Percentiles rank a stretch among this genome's conserved stretches.
phyloP scores from a whole-genome alignment of 2,888 invertebrate genomes.

The Caenorhabditis sp. region DNA sequence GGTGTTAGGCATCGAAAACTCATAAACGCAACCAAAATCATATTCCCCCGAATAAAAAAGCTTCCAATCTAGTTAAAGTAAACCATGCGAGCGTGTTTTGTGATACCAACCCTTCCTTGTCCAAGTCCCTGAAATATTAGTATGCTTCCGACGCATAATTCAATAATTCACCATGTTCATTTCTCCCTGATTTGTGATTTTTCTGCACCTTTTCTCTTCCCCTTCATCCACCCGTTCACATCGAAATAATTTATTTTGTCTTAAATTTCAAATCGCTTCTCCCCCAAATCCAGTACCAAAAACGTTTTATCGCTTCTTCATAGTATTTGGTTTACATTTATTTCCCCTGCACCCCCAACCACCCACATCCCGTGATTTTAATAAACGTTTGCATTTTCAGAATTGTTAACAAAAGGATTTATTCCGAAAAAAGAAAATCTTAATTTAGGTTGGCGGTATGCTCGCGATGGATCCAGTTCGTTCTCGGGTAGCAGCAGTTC shows the following conservation, averaged over 20 bases:
- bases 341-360: not conserved
- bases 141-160: slow-evolving; percentile 50
- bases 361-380: slow-evolving; percentile 54
- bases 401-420: not conserved
- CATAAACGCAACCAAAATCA: slow-evolving; percentile 22
- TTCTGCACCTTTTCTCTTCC: slow-evolving; percentile 14
- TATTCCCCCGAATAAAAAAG: not conserved
- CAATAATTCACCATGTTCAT: slow-evolving; percentile 5
- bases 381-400: slow-evolving; percentile 53
- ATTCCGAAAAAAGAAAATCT: not conserved
- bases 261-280: slow-evolving; percentile 21
- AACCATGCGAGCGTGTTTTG: slow-evolving; percentile 43
- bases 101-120: slow-evolving; percentile 36
- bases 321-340: slow-evolving; percentile 32
- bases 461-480: slow-evolving; percentile 13
- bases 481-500: not conserved
- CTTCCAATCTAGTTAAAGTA: slow-evolving; percentile 50
- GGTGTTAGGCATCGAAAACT: not conserved
- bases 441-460: not conserved
- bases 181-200: slow-evolving; percentile 40
- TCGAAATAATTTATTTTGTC: slow-evolving; percentile 54
- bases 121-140: slow-evolving; percentile 12
- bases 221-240: slow-evolving; percentile 4
- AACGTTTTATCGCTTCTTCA: slow-evolving; percentile 9
- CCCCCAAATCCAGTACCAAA: not conserved